phyloP scores from a whole-genome alignment of 2,888 invertebrate species.

The Congeria kusceri region DNA sequence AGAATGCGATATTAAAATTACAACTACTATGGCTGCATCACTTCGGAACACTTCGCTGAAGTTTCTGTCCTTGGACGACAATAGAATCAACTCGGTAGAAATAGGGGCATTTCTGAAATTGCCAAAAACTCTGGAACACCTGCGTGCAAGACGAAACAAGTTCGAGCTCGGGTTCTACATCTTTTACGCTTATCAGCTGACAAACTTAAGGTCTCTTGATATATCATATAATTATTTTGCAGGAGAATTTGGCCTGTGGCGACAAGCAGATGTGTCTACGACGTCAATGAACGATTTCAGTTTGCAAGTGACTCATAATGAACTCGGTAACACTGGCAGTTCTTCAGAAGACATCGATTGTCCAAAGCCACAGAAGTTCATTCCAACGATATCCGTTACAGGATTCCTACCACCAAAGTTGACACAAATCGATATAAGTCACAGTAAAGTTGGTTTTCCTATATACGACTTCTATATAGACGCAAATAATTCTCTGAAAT shows the following conservation, averaged over 20 bases:
- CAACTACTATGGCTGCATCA: constrained; percentile 7
- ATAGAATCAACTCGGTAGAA: constrained; percentile 18
- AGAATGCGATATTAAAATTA: neutral
- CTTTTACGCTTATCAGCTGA: constrained; percentile 12
- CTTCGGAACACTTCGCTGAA: constrained; percentile 5
- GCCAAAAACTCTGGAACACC: constrained; percentile 19
- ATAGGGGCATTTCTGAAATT: neutral
- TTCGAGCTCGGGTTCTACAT: constrained; percentile 32
- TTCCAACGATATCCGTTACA: constrained; percentile 3
- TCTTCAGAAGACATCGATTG: no score
- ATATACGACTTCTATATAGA: constrained; percentile 22
- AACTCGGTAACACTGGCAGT: no score
- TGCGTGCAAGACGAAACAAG: constrained; percentile 19
- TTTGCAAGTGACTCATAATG: no score
- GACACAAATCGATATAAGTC: constrained; percentile 23
- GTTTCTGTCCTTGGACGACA: constrained; percentile 34
- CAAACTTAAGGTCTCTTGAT: constrained; percentile 26
- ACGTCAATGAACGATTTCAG: no score
- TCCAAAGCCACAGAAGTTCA: neutral
- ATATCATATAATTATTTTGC: constrained; percentile 38
- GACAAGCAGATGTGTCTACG: neutral
- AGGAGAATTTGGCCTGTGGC: neutral
- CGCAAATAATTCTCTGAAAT: constrained; percentile 6
- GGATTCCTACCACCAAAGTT: constrained; percentile 26
- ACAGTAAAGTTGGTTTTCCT: constrained; percentile 22